Percentiles rank a stretch among this genome's conserved stretches.
phyloP scores from a whole-genome alignment of 2,888 invertebrate genomes.

The Drosophila meridionalis region DNA sequence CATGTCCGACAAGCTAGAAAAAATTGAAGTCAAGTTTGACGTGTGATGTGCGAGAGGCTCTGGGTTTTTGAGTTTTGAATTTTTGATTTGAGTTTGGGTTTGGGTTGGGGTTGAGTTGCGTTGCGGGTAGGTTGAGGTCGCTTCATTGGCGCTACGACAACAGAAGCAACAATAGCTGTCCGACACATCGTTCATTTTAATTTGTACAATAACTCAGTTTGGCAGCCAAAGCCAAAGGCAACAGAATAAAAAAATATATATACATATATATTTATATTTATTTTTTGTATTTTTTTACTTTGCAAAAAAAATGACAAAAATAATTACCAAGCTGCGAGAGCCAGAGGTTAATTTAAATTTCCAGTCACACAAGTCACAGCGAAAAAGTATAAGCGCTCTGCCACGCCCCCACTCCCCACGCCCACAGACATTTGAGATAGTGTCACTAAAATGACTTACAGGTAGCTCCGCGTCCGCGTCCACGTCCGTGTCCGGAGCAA shows the following conservation, averaged over 20 bases:
- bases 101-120: neutral
- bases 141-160: conserved; percentile 66
- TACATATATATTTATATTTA: conserved; percentile 13
- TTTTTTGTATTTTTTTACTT: conserved; percentile 14
- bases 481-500: conserved; percentile 25
- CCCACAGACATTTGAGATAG: conserved; percentile 43
- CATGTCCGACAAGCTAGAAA: conserved; percentile 73
- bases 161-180: conserved; percentile 33
- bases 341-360: conserved; percentile 80
- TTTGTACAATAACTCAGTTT: conserved; percentile 72
- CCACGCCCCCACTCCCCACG: conserved; percentile 7
- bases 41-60: conserved; percentile 48
- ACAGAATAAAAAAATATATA: conserved; percentile 10
- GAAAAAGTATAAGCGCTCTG: conserved; percentile 42
- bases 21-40: conserved; percentile 65
- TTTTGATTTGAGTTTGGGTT: conserved; percentile 9
- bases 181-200: conserved; percentile 83
- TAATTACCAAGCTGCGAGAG: conserved; percentile 58
- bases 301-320: conserved; percentile 57
- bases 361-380: conserved; percentile 79
- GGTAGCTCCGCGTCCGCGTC: conserved; percentile 37
- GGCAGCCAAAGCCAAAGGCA: conserved; percentile 53
- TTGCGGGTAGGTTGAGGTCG: conserved; percentile 1
- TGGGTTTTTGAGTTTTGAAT: conserved; percentile 7
- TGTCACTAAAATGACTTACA: conserved; percentile 80